Percentiles rank a stretch among this genome's conserved stretches.
phyloP scores from a whole-genome alignment of 2,797 vertebrate species.

The Mycteria americana region DNA sequence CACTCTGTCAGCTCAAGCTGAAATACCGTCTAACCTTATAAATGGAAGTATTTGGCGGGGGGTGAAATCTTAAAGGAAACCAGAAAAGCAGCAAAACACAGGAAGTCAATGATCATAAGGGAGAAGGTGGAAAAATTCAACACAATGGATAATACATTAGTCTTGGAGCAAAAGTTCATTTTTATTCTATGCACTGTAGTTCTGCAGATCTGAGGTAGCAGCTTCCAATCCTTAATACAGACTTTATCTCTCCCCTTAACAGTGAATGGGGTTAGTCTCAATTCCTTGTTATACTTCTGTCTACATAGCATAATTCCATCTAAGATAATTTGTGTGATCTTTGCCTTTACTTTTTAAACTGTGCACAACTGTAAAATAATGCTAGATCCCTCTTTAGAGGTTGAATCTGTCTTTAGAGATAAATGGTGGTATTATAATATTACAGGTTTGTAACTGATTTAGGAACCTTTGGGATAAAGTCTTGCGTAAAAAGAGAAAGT shows the following conservation, averaged over 20 bases:
- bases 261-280: neutral
- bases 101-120: neutral
- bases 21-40: neutral
- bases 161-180: neutral
- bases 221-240: neutral
- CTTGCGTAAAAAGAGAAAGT: neutral
- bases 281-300: neutral
- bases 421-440: neutral
- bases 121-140: neutral
- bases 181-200: neutral
- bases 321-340: neutral
- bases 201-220: neutral
- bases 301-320: neutral
- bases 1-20: neutral
- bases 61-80: neutral
- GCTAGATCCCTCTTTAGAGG: neutral
- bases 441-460: neutral
- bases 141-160: neutral
- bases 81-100: neutral
- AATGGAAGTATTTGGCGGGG: neutral
- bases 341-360: neutral
- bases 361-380: neutral
- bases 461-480: neutral
- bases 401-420: neutral
- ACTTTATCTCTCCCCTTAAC: neutral